Conservation (phyloP, 1,140 invertebrate genomes). For the Trissolcus basalis region DNA sequence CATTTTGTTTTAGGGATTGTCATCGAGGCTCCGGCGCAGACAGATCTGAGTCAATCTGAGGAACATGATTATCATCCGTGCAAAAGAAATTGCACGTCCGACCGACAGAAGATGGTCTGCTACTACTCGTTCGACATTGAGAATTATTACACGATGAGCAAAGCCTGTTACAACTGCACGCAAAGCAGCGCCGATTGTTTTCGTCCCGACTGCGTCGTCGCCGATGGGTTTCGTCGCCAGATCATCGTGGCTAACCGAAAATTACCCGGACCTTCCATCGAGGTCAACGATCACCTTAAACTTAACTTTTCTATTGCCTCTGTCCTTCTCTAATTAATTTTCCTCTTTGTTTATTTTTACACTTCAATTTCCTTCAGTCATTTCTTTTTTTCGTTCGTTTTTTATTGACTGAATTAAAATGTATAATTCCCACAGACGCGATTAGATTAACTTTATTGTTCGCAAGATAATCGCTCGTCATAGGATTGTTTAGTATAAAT, state of each 20-base stretch:
- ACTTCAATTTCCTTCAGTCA: not conserved
- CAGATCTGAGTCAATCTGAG: not conserved
- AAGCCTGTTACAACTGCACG: conserved; percentile 91
- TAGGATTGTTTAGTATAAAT: no score
- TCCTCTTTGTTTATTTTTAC: conserved; percentile 5
- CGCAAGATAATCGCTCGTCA: no score
- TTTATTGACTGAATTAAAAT: no score
- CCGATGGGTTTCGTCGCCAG: conserved; percentile 85
- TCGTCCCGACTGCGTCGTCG: conserved; percentile 86
- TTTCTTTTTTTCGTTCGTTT: no score
- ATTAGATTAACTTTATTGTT: no score
- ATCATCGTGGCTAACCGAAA: conserved; percentile 89
- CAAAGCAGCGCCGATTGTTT: conserved; percentile 85
- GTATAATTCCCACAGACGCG: no score
- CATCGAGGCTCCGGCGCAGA: conserved; percentile 23
- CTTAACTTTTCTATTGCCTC: no score
- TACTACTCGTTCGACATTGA: conserved; percentile 84
- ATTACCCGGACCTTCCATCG: conserved; percentile 89
- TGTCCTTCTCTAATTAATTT: no score
- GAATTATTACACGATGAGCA: conserved; percentile 89
- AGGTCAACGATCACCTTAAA: no score
- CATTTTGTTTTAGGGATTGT: conserved; percentile 38
- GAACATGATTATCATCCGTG: conserved; percentile 70
- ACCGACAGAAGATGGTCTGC: conserved; percentile 80
- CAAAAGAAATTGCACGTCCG: conserved; percentile 76